Conservation (phyloP, 2,797 vertebrate genomes). For the Tolypeutes matacus region DNA sequence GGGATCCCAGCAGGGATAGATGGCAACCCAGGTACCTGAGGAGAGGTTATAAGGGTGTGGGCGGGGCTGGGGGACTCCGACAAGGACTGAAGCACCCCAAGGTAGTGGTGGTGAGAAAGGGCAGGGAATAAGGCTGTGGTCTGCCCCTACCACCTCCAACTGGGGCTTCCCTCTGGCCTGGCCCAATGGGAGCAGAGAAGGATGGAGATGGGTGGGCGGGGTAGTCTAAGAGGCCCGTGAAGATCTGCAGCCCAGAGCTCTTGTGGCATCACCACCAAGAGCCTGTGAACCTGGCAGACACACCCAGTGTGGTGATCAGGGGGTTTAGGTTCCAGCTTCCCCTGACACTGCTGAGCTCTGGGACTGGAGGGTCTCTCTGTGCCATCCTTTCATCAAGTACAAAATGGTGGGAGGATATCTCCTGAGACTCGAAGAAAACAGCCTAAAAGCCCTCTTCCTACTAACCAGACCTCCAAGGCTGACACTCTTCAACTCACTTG, state of each 20-base stretch:
- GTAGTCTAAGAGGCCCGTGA: not conserved
- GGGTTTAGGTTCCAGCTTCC: not conserved
- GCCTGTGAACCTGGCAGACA: not conserved
- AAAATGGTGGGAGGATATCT: not conserved
- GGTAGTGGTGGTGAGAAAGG: not conserved
- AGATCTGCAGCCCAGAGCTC: not conserved
- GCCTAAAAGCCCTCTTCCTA: not conserved
- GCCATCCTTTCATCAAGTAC: not conserved
- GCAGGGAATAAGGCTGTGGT: not conserved
- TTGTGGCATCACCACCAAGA: fast-evolving
- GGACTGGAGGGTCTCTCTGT: not conserved
- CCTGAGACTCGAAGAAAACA: not conserved
- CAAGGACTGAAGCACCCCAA: not conserved
- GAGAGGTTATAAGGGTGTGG: not conserved
- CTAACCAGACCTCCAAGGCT: not conserved
- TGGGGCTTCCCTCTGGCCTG: not conserved
- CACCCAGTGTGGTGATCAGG: not conserved
- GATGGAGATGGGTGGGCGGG: not conserved
- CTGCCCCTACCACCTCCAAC: not conserved
- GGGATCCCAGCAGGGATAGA: not conserved
- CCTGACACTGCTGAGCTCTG: not conserved
- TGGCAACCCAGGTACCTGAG: too few species aligned
- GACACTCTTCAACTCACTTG: not conserved
- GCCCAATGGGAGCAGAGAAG: not conserved
- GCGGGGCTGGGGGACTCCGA: not conserved